Evolutionary conservation across 2,797 vertebrate species (phyloP).

Genomic region (Anolis apletophallus): DNA sequence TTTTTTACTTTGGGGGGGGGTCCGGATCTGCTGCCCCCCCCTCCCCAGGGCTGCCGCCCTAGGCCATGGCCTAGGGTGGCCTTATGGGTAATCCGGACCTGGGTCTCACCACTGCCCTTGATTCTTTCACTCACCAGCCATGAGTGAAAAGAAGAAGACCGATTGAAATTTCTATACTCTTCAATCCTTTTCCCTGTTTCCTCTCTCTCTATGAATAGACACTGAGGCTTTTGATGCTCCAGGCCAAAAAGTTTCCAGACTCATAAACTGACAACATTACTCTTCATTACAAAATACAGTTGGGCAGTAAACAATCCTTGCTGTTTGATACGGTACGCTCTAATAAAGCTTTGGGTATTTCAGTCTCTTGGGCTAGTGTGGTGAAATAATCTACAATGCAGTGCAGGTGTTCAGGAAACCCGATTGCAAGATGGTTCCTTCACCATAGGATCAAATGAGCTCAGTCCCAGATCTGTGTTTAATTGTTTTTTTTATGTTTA

Average conservation of each 20-base stretch:
- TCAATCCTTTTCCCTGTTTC: neutral
- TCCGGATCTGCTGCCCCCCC: no score
- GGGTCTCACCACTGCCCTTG: neutral
- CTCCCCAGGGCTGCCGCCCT: no score
- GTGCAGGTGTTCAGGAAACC: slow-evolving; percentile 63
- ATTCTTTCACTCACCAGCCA: neutral
- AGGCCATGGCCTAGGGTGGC: no score
- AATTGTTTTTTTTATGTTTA: slow-evolving; percentile 33
- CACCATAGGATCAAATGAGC: slow-evolving; percentile 28
- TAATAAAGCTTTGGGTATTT: slow-evolving; percentile 34
- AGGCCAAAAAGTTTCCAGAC: neutral
- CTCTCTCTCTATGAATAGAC: neutral
- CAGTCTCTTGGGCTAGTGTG: slow-evolving; percentile 24
- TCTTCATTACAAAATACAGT: neutral
- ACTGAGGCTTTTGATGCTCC: neutral
- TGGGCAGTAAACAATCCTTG: slow-evolving; percentile 8
- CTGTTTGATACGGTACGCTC: neutral
- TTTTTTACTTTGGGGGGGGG: no score
- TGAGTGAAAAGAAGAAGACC: neutral
- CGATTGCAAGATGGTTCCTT: slow-evolving; percentile 35
- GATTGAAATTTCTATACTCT: neutral
- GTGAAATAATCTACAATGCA: slow-evolving; percentile 47
- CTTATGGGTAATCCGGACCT: no score
- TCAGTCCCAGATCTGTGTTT: slow-evolving; percentile 28
- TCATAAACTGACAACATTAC: neutral